Evolutionary conservation across 2,113 vertebrate genomes (phyloP).

Genomic region (Bettongia penicillata): DNA sequence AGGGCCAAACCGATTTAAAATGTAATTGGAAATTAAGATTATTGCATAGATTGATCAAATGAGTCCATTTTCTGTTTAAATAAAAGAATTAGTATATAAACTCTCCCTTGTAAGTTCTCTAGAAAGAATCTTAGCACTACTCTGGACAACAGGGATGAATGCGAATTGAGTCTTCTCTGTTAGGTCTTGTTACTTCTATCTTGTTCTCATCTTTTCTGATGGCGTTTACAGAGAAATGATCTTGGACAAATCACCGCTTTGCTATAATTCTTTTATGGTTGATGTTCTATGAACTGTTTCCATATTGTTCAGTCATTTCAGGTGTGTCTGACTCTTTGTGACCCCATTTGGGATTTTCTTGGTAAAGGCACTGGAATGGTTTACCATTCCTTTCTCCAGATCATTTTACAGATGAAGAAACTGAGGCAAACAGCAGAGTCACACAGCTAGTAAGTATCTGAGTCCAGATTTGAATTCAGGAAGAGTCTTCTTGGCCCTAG

Average conservation of each 20-base stretch:
- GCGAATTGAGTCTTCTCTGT: background rate
- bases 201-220: background rate
- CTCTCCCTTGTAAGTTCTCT: background rate
- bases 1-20: background rate
- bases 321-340: background rate
- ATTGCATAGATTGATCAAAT: background rate
- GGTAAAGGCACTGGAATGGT: background rate
- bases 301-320: background rate
- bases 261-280: background rate
- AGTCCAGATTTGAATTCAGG: no score
- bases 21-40: background rate
- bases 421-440: background rate
- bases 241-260: background rate
- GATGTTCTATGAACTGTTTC: background rate
- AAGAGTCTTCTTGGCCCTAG: background rate
- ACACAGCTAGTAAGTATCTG: no score
- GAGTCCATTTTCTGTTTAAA: background rate
- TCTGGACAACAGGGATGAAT: background rate
- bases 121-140: background rate
- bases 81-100: background rate
- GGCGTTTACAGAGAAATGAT: background rate
- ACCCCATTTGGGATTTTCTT: background rate
- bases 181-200: background rate
- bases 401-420: background rate
- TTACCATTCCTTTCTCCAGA: background rate